Evolutionary conservation across 2,888 invertebrate species (phyloP), one percentile per base, ranked within the genome.

Genomic region (Epinotia nisella): DNA sequence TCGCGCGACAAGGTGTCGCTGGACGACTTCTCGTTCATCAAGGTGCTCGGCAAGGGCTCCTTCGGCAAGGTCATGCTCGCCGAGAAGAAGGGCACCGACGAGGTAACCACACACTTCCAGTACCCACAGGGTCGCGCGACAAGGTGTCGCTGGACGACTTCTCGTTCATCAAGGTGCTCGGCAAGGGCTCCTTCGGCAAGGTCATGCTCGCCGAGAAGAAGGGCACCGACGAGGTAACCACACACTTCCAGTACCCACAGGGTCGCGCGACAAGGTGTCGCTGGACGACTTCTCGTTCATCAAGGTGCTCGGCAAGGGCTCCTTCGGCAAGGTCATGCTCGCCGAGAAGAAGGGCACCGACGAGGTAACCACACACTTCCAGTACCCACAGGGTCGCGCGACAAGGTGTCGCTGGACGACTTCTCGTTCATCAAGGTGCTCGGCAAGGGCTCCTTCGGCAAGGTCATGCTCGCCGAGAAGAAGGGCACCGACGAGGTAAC

Each of bases 61-160:
- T 99, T 99, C 92, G 99, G 99, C 74, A 99, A 99, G 95, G 99
- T 99, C 67, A 98, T 99, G 98, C 93, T 99, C 75, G 99, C 99
- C 0, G 99, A 99, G 92, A 96, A 96, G 88, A 98, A 97, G 90
- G 97, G 97, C 78, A 96, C 97, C 19, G 99, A 99, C 74, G 99
- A 99, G 94, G 94, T 92, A 74, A 70, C 78, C 71, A 13, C 3
- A 51, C 4, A 24, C 15, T 15, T 21, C 24, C 41, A 24, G 15
- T 11, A n/a, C 1, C 7, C 21, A 21, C 11, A 24, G 84, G 76
- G 19, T 78, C 78, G 7, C 83, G 83, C 3, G 88, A 82, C 79
- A 96, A 96, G 88, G 95, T 97, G 79, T 95, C 96, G 76, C 94
- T 98, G 78, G 95, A 96, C 70, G 98, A 99, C 94, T 99, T 99